Evolutionary conservation across 2,113 vertebrate genomes (phyloP).

Genomic region (Mormyrus lacerda): DNA sequence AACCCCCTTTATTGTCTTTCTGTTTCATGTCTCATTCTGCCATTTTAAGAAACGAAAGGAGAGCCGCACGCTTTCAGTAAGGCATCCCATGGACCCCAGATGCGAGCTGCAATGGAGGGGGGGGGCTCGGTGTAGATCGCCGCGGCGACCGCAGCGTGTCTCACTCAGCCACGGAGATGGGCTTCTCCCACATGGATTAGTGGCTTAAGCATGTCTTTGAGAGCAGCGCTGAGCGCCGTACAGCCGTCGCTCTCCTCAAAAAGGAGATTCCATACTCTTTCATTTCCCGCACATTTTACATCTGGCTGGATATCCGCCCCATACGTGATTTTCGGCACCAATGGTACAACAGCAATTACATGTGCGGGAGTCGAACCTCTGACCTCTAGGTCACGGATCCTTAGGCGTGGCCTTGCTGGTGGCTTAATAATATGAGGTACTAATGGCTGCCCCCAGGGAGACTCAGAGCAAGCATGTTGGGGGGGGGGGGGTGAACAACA

Average conservation of each 20-base stretch:
- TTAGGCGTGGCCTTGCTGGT: too few species aligned
- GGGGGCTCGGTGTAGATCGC: neutral
- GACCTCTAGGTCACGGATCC: neutral
- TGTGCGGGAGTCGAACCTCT: neutral
- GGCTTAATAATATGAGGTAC: conserved; percentile 8
- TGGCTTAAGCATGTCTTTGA: neutral
- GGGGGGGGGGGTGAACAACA: neutral
- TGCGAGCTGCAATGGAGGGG: neutral
- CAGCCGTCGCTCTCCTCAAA: neutral
- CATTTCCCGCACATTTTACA: neutral
- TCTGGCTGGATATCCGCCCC: neutral
- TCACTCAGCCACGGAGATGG: neutral
- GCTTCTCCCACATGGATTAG: neutral
- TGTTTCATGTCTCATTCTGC: neutral
- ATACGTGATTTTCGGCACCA: neutral
- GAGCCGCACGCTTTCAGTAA: neutral
- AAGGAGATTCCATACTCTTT: neutral
- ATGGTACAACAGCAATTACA: neutral
- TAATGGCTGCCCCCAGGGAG: conserved; percentile 19
- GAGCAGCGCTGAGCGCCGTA: neutral
- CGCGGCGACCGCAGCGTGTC: neutral
- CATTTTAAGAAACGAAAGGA: neutral
- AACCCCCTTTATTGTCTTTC: neutral
- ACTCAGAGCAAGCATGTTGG: neutral
- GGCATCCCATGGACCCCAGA: neutral